Evolutionary conservation across 2,888 invertebrate species (phyloP).

Genomic region (Melieria picta): DNA sequence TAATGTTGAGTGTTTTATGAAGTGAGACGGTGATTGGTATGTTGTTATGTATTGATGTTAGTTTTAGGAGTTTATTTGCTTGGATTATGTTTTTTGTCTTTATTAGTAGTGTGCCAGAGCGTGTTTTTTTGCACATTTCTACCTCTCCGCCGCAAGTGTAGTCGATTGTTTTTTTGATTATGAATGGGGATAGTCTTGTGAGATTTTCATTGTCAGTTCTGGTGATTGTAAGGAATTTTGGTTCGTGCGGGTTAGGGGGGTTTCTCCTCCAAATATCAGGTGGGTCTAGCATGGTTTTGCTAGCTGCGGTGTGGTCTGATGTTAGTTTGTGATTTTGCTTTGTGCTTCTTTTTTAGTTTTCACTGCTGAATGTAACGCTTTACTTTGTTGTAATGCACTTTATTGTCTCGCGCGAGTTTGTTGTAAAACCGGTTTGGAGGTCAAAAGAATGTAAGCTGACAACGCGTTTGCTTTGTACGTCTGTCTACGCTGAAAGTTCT

Average conservation of each 20-base stretch:
- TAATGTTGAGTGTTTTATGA: not conserved
- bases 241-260: not conserved
- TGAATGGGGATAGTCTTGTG: not conserved
- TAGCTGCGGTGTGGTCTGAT: not conserved
- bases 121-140: not conserved
- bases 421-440: too few relatives aligned
- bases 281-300: not conserved
- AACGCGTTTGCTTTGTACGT: too few relatives aligned
- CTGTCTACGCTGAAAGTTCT: too few relatives aligned
- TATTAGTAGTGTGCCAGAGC: not conserved
- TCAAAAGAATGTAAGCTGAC: too few relatives aligned
- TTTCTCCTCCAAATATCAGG: not conserved
- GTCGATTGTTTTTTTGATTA: not conserved
- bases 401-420: too few relatives aligned
- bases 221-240: not conserved
- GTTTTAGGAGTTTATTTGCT: not conserved
- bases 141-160: not conserved
- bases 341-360: too few relatives aligned
- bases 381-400: too few relatives aligned
- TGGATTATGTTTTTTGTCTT: not conserved
- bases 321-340: too few relatives aligned
- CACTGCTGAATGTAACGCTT: too few relatives aligned
- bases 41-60: not conserved
- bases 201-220: not conserved
- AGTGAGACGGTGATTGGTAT: not conserved